A percentile compares a stretch with the other conserved stretches of the same genome.
These are phyloP conservation scores for Myotis davidii DNA, from an alignment of 2,113 vertebrate species.

Conservation along the genomic window DNA sequence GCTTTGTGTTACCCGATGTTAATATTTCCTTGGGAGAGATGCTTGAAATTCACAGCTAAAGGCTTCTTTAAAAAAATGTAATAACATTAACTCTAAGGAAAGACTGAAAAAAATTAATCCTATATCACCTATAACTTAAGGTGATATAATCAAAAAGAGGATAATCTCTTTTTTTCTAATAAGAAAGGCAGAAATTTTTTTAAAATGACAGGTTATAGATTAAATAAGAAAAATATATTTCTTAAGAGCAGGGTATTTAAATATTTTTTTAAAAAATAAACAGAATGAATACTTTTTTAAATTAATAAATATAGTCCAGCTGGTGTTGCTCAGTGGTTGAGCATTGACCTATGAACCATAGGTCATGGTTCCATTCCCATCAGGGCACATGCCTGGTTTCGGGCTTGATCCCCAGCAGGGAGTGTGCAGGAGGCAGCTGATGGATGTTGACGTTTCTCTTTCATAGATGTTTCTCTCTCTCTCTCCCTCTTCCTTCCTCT, in stretches of 20 bases:
- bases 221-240: background rate
- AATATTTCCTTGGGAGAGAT: background rate
- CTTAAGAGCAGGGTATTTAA: background rate
- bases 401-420: too few species aligned
- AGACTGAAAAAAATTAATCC: background rate
- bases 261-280: background rate
- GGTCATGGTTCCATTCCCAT: too few species aligned
- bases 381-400: too few species aligned
- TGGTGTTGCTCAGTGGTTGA: too few species aligned
- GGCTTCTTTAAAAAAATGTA: background rate
- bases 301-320: too few species aligned
- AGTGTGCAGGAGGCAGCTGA: too few species aligned
- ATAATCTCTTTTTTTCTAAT: background rate
- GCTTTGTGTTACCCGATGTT: background rate
- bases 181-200: background rate
- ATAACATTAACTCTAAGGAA: background rate
- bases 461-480: too few species aligned
- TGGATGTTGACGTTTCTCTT: too few species aligned
- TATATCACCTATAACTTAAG: background rate
- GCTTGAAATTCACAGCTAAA: conserved; percentile 21
- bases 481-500: too few species aligned
- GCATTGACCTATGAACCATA: too few species aligned
- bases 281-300: too few species aligned
- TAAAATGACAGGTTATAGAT: background rate
- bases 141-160: background rate